Evolutionary conservation across 2,113 vertebrate genomes (phyloP).

Genomic region (Stigmatopora nigra): DNA sequence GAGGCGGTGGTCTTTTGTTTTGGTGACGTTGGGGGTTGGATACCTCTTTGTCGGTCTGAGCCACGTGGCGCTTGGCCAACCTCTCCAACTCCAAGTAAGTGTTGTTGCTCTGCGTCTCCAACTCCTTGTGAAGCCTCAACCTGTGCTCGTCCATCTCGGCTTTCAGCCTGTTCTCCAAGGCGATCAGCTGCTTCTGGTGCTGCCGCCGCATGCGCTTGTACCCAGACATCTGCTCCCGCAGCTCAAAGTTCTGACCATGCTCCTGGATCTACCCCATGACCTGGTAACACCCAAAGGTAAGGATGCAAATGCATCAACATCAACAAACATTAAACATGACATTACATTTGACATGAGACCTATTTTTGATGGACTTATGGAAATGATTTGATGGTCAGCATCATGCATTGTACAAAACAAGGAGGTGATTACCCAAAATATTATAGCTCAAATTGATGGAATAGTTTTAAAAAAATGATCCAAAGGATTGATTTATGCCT

Average conservation of each 20-base stretch:
- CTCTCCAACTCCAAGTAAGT: conserved; percentile 98
- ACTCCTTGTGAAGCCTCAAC: conserved; percentile 98
- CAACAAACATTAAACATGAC: too few species aligned
- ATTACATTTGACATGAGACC: too few species aligned
- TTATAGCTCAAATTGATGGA: too few species aligned
- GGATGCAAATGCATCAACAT: too few species aligned
- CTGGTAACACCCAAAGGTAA: conserved; percentile 53
- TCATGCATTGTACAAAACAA: too few species aligned
- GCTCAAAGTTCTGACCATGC: conserved; percentile 99
- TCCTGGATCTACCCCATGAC: conserved; percentile 99
- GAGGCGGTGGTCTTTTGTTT: too few species aligned
- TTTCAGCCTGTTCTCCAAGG: conserved; percentile 99
- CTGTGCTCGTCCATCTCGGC: conserved; percentile 99
- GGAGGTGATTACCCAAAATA: too few species aligned
- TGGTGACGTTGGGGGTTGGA: too few species aligned
- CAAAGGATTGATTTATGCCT: too few species aligned
- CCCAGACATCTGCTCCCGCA: conserved; percentile 99
- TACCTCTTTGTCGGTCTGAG: conserved; percentile 96
- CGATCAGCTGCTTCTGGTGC: conserved; percentile 99
- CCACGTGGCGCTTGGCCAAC: conserved; percentile 94
- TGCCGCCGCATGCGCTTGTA: conserved; percentile 99
- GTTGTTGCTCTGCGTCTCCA: conserved; percentile 98
- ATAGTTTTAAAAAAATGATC: too few species aligned
- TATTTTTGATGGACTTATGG: too few species aligned
- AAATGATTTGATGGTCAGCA: too few species aligned